Percentiles rank a stretch among this genome's conserved stretches.
Evolutionary conservation across 2,113 vertebrate genomes (phyloP).

Genomic region (Nyctibius bracteatus): DNA sequence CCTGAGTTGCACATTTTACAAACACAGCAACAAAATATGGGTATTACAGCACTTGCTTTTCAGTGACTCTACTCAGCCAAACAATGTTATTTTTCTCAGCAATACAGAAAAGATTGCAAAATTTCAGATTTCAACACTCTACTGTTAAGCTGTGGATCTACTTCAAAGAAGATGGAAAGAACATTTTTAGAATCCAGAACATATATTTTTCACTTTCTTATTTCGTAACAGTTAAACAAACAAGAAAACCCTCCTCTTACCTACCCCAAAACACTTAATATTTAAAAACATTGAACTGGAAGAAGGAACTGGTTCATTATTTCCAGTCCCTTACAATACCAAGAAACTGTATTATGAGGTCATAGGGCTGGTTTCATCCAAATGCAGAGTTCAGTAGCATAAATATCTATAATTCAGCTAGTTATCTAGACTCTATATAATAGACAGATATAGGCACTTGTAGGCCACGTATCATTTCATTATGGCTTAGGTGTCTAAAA

Average conservation of each 20-base stretch:
- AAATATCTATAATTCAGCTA: not conserved
- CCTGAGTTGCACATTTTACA: not conserved
- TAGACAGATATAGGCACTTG: not conserved
- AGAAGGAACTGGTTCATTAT: not conserved
- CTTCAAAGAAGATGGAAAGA: not conserved
- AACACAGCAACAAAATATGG: not conserved
- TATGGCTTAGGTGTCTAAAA: not conserved
- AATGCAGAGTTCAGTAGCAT: not conserved
- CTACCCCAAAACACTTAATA: not conserved
- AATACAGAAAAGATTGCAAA: not conserved
- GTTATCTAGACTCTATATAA: not conserved
- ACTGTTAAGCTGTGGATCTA: not conserved
- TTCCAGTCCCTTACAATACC: not conserved
- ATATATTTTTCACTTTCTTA: not conserved
- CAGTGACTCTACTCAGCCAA: not conserved
- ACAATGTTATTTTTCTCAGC: not conserved
- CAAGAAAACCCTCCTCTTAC: not conserved
- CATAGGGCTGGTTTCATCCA: not conserved
- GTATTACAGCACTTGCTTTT: not conserved
- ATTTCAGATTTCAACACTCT: constrained; percentile 4
- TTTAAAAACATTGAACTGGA: not conserved
- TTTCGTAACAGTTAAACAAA: not conserved
- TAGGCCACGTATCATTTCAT: fast-evolving
- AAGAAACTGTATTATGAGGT: not conserved
- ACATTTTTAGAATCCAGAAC: not conserved